Conservation (phyloP, 1,140 invertebrate species). For the Drosophila punjabiensis region DNA sequence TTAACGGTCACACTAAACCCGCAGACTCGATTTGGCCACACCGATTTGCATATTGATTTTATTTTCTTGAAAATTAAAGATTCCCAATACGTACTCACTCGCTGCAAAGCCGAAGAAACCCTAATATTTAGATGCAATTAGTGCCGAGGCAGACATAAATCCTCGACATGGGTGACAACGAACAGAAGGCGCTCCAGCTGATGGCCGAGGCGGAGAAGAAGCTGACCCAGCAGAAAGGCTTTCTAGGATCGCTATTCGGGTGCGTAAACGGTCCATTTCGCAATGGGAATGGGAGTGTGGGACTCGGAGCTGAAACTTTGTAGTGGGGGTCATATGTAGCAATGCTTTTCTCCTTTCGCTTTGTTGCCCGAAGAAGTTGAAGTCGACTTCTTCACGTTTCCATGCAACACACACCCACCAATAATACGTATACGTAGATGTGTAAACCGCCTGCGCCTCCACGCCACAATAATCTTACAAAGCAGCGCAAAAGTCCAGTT, state of each 20-base stretch:
- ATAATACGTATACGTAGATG: conserved; percentile 20
- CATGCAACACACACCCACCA: conserved; percentile 3
- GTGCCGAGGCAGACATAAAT: conserved; percentile 41
- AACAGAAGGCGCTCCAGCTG: conserved; percentile 96
- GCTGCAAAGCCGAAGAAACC: conserved; percentile 11
- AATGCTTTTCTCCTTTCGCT: no score
- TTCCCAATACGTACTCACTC: conserved; percentile 35
- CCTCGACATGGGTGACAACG: conserved; percentile 93
- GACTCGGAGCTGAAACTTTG: background rate
- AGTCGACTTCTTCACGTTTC: background rate
- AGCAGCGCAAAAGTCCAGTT: conserved; percentile 7
- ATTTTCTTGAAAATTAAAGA: conserved; percentile 63
- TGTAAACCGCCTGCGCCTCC: conserved; percentile 13
- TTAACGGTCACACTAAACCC: background rate
- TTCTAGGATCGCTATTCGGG: conserved; percentile 97
- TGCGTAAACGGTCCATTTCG: conserved; percentile 86
- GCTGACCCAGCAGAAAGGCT: conserved; percentile 93
- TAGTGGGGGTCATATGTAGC: background rate
- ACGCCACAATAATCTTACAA: background rate
- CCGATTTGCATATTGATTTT: conserved; percentile 67
- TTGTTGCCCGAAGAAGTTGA: background rate
- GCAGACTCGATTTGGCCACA: background rate
- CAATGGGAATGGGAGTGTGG: background rate
- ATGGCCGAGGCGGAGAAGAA: conserved; percentile 97
- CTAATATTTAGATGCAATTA: conserved; percentile 66